Evolutionary conservation across 2,113 vertebrate genomes (phyloP).

Genomic region (Halcyon malimbica): DNA sequence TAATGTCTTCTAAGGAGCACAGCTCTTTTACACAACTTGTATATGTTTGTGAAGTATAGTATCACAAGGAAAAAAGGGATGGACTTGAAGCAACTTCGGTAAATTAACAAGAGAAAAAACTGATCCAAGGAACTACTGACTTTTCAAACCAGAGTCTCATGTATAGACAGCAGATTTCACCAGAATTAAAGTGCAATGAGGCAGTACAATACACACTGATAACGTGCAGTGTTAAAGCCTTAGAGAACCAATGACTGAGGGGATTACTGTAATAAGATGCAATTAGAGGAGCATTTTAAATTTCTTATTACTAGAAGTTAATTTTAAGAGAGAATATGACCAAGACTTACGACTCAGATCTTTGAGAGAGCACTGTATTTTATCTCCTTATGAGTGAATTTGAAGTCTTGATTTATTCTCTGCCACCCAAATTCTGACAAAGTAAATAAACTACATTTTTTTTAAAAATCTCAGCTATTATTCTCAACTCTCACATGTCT

Average conservation of each 20-base stretch:
- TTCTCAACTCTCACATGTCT: neutral
- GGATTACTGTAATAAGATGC: neutral
- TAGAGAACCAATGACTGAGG: neutral
- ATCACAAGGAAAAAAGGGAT: neutral
- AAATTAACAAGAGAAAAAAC: neutral
- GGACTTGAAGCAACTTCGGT: neutral
- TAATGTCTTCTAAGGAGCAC: neutral
- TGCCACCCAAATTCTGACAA: conserved; percentile 11
- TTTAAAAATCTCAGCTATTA: neutral
- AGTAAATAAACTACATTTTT: neutral
- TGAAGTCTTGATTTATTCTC: conserved; percentile 14
- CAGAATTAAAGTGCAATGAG: neutral
- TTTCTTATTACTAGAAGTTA: neutral
- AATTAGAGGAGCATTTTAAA: neutral
- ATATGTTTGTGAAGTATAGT: neutral
- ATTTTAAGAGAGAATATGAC: neutral
- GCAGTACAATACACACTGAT: neutral
- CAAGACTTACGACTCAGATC: neutral
- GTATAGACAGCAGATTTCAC: neutral
- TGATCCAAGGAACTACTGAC: neutral
- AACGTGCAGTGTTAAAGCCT: neutral
- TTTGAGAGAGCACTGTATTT: neutral
- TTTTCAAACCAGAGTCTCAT: neutral
- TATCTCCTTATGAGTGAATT: neutral
- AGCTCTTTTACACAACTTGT: neutral